Conservation (phyloP, 2,797 vertebrate genomes). For the Pogoniulus pusillus region DNA sequence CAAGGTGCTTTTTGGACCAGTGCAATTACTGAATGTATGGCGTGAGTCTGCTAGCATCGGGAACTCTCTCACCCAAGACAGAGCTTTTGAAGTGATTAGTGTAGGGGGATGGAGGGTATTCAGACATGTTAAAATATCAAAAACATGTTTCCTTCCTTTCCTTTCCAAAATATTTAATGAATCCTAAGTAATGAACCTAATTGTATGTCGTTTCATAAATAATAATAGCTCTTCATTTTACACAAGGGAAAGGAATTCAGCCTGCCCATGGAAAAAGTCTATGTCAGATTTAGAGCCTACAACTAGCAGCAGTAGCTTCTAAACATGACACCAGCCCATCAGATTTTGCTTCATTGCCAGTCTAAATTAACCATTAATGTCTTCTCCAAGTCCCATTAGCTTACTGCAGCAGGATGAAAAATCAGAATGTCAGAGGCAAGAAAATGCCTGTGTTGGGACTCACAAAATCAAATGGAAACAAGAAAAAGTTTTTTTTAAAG, state of each 20-base stretch:
- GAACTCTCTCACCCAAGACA: not conserved
- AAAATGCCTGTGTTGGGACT: not conserved
- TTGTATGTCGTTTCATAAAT: not conserved
- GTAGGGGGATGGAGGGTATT: not conserved
- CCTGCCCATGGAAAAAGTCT: not conserved
- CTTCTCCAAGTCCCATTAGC: conserved; percentile 17
- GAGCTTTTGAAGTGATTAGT: not conserved
- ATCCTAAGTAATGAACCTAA: not conserved
- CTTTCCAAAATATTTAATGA: not conserved
- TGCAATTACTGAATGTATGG: not conserved
- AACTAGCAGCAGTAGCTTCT: not conserved
- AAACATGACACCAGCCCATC: not conserved
- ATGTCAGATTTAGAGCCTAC: not conserved
- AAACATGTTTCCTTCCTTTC: not conserved
- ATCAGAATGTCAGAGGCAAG: not conserved
- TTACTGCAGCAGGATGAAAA: conserved; percentile 37
- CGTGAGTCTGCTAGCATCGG: not conserved
- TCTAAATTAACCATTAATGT: conserved; percentile 46
- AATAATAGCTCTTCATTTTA: not conserved
- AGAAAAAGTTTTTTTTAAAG: not conserved
- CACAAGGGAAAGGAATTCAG: not conserved
- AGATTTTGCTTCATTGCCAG: conserved; percentile 36
- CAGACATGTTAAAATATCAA: not conserved
- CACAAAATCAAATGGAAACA: not conserved
- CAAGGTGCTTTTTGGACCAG: not conserved